These are phyloP conservation scores for Anarrhichthys ocellatus DNA, from an alignment of 2,113 vertebrate species.

Conservation along the genomic window DNA sequence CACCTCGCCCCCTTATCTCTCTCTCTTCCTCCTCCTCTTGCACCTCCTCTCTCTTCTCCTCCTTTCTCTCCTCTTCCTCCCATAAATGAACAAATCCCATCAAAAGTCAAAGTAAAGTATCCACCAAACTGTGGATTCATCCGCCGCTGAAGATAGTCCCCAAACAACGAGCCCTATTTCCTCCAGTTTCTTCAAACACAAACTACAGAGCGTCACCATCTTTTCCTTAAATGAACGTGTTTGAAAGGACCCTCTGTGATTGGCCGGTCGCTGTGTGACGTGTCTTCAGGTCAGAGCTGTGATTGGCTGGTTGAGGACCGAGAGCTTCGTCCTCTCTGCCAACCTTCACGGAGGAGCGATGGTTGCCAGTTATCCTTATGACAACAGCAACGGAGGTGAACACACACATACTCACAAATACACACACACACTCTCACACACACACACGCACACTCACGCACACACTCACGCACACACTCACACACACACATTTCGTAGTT, in stretches of 20 bases:
- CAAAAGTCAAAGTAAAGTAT: background rate
- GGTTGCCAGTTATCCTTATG: conserved; percentile 94
- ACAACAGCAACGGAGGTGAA: conserved; percentile 89
- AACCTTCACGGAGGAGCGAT: conserved; percentile 95
- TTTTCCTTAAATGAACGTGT: background rate
- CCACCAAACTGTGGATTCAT: background rate
- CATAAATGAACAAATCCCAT: too few relatives aligned
- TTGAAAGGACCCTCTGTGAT: conserved; percentile 51
- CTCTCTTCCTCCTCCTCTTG: too few relatives aligned
- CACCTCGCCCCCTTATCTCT: too few relatives aligned
- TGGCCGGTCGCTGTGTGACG: background rate
- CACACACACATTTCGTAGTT: background rate
- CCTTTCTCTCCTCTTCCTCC: too few relatives aligned
- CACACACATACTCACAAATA: conserved; percentile 1
- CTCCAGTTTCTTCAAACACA: background rate
- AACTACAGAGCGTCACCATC: background rate
- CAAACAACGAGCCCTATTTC: background rate
- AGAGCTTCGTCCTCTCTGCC: conserved; percentile 94
- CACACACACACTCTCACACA: conserved; percentile 6
- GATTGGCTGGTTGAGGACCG: conserved; percentile 89
- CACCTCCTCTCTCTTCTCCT: background rate
- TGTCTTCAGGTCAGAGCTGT: conserved; percentile 84
- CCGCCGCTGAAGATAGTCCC: background rate
- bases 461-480: background rate
- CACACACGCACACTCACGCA: background rate